phyloP scores from a whole-genome alignment of 2,113 vertebrate species.

The Nerophis ophidion region DNA sequence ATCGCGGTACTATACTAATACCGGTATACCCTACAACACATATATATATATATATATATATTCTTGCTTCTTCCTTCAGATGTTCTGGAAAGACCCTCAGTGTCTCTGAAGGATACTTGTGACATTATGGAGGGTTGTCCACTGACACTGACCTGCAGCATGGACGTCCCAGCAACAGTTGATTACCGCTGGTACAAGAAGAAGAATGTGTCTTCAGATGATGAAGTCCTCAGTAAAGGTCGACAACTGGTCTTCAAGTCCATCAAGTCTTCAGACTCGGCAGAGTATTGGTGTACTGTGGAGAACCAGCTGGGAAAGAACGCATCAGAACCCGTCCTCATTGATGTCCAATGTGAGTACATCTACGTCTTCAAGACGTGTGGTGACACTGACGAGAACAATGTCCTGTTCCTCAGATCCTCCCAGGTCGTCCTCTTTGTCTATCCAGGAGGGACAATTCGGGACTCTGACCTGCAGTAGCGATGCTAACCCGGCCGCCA shows the following conservation, averaged over 20 bases:
- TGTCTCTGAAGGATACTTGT: not conserved
- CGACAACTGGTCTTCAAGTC: not conserved
- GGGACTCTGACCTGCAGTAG: conserved; percentile 25
- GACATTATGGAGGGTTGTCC: not conserved
- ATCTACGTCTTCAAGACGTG: no score
- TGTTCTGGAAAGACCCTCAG: not conserved
- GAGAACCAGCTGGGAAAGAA: not conserved
- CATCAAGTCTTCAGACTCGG: conserved; percentile 8
- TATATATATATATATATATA: no score
- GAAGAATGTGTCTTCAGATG: not conserved
- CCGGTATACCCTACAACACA: no score
- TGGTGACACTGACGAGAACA: no score
- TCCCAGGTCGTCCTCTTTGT: conserved; percentile 7
- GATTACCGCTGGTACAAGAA: not conserved
- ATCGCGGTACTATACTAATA: no score
- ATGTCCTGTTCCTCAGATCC: conserved; percentile 10
- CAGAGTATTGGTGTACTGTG: not conserved
- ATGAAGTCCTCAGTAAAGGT: no score
- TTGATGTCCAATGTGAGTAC: conserved; percentile 37
- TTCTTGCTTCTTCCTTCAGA: no score
- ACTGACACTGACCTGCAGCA: not conserved
- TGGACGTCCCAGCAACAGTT: not conserved
- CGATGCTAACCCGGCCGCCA: conserved; percentile 26
- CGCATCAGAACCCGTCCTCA: not conserved
- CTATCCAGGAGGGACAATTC: conserved; percentile 25